Conservation (phyloP, 2,113 vertebrate genomes). For the Aramus guarauna region DNA sequence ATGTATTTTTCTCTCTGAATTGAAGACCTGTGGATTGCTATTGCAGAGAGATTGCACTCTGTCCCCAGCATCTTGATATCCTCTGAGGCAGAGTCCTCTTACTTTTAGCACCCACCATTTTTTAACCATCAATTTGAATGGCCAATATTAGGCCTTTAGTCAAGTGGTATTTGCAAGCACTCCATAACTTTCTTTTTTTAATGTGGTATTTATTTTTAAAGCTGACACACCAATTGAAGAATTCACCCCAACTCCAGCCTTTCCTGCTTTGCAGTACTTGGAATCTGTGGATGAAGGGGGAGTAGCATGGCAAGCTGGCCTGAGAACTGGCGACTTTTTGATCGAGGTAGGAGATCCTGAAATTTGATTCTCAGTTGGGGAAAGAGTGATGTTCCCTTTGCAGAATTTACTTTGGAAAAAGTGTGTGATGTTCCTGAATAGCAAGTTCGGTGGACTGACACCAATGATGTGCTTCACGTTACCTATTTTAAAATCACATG, state of each 20-base stretch:
- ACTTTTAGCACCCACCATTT: conserved; percentile 9
- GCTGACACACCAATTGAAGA: conserved; percentile 98
- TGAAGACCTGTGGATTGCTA: not conserved
- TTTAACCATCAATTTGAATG: not conserved
- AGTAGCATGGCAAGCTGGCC: conserved; percentile 95
- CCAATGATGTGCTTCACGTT: not conserved
- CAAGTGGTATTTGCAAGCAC: conserved; percentile 21
- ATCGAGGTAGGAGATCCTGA: conserved; percentile 85
- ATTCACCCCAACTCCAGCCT: conserved; percentile 95
- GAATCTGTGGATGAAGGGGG: conserved; percentile 99
- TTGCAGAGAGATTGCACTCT: not conserved
- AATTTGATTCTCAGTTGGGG: not conserved
- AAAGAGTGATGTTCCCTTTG: not conserved
- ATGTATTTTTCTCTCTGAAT: not conserved
- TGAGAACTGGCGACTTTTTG: conserved; percentile 96
- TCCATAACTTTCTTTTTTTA: conserved; percentile 37
- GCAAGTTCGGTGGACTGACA: not conserved
- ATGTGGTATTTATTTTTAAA: conserved; percentile 67
- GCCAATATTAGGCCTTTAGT: conserved; percentile 4
- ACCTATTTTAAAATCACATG: not conserved
- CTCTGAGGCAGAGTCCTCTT: not conserved
- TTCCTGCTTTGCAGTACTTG: conserved; percentile 97
- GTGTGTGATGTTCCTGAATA: not conserved
- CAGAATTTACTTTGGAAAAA: not conserved
- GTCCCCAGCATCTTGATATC: not conserved